Percentiles rank a stretch among this genome's conserved stretches.
Evolutionary conservation across 2,113 vertebrate species (phyloP).

Genomic region (Tachysurus vachellii): DNA sequence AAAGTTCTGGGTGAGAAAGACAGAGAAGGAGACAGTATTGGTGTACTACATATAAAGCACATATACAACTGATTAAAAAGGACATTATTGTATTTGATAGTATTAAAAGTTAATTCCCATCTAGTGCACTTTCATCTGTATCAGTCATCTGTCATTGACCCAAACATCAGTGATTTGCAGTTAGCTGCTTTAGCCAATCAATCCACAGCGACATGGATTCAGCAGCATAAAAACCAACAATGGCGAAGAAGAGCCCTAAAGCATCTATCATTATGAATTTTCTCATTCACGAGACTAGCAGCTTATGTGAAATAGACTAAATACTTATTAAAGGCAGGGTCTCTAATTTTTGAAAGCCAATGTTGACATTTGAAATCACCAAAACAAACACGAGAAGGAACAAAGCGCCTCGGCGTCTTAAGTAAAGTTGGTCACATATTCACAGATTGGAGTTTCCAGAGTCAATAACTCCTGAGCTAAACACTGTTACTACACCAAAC

Average conservation of each 20-base stretch:
- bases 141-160: not conserved
- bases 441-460: too few relatives aligned
- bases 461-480: too few relatives aligned
- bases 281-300: not conserved
- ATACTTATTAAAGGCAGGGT: not conserved
- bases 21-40: not conserved
- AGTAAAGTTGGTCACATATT: too few relatives aligned
- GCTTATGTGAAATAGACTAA: not conserved
- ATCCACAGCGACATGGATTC: not conserved
- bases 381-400: too few relatives aligned
- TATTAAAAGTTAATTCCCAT: not conserved
- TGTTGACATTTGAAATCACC: too few relatives aligned
- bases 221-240: not conserved
- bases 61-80: not conserved
- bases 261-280: not conserved
- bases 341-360: too few relatives aligned
- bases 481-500: too few relatives aligned
- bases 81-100: not conserved
- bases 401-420: too few relatives aligned
- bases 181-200: not conserved
- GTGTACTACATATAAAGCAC: not conserved
- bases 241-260: not conserved
- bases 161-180: not conserved
- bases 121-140: not conserved
- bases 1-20: constrained; percentile 11